Evolutionary conservation across 30 jellyfish, hydroid and myxozoan genomes (phyloP).

Genomic region (Cassiopea andromeda): DNA sequence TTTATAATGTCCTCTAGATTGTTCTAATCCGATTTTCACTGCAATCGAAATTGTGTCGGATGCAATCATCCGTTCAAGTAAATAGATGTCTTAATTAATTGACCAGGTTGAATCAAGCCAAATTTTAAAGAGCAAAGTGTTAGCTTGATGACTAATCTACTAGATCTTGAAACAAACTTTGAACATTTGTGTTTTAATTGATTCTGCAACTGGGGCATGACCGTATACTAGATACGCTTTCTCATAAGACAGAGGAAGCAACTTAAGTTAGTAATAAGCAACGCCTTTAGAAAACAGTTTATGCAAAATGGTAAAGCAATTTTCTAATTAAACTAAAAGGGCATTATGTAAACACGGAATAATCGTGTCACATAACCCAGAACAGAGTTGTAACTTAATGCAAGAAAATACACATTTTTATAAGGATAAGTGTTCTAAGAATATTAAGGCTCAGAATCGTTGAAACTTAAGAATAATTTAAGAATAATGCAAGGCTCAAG

Average conservation of each 20-base stretch:
- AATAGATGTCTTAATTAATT: not conserved
- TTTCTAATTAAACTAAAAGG: too few species aligned
- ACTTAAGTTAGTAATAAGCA: not conserved
- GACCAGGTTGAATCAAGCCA: not conserved
- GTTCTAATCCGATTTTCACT: not conserved
- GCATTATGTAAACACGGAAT: too few species aligned
- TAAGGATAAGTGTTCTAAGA: too few species aligned
- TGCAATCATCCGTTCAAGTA: not conserved
- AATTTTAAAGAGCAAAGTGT: not conserved
- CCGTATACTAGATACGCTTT: not conserved
- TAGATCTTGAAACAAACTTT: not conserved
- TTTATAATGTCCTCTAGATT: not conserved
- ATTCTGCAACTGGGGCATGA: not conserved
- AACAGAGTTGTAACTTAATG: too few species aligned
- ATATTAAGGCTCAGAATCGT: too few species aligned
- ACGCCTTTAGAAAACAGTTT: not conserved
- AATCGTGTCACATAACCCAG: too few species aligned
- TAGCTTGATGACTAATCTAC: not conserved
- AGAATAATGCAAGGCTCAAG: too few species aligned
- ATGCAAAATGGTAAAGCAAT: too few species aligned
- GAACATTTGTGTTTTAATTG: not conserved
- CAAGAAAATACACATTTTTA: too few species aligned
- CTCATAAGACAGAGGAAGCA: not conserved
- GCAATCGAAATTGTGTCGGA: not conserved
- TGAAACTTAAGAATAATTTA: too few species aligned